Evolutionary conservation across 2,888 invertebrate genomes (phyloP).

Genomic region (Athalia rosae): DNA sequence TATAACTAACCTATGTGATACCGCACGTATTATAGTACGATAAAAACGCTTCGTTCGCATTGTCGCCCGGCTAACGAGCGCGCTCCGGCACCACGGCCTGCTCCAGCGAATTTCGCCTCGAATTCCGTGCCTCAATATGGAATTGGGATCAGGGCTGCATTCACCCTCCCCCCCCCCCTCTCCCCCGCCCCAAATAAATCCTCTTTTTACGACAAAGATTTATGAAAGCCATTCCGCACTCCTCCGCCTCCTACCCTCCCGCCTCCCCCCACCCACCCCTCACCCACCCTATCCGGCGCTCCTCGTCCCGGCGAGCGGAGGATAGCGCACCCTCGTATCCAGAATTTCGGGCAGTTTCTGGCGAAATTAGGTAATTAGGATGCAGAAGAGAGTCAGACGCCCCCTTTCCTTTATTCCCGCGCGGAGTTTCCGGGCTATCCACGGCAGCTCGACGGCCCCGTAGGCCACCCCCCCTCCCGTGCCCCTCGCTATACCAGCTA

Average conservation of each 20-base stretch:
- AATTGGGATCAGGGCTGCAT: slow-evolving; percentile 60
- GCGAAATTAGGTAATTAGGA: slow-evolving; percentile 72
- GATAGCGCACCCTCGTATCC: slow-evolving; percentile 55
- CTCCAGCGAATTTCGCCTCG: slow-evolving; percentile 36
- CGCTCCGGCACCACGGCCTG: no score
- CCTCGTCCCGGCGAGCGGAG: slow-evolving; percentile 28
- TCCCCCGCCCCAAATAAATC: slow-evolving; percentile 68
- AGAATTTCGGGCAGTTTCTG: slow-evolving; percentile 67
- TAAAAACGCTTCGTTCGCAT: slow-evolving; percentile 59
- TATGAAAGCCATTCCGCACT: slow-evolving; percentile 69
- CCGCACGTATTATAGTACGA: not conserved
- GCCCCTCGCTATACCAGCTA: no score
- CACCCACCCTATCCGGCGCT: slow-evolving; percentile 28
- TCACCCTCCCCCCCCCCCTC: not conserved
- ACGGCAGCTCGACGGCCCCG: slow-evolving; percentile 21
- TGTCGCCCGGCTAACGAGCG: slow-evolving; percentile 70
- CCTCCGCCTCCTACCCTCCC: slow-evolving; percentile 47
- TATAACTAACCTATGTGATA: not conserved
- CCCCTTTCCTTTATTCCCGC: slow-evolving; percentile 16
- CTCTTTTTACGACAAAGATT: slow-evolving; percentile 72
- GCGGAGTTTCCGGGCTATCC: slow-evolving; percentile 11
- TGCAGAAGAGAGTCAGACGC: slow-evolving; percentile 63
- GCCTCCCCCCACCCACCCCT: slow-evolving; percentile 46
- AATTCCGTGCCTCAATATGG: slow-evolving; percentile 62
- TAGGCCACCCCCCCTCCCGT: not conserved